A percentile compares a stretch with the other conserved stretches of the same genome.
phyloP scores from a whole-genome alignment of 2,888 invertebrate genomes.

The Drosophila nr. fundita region DNA sequence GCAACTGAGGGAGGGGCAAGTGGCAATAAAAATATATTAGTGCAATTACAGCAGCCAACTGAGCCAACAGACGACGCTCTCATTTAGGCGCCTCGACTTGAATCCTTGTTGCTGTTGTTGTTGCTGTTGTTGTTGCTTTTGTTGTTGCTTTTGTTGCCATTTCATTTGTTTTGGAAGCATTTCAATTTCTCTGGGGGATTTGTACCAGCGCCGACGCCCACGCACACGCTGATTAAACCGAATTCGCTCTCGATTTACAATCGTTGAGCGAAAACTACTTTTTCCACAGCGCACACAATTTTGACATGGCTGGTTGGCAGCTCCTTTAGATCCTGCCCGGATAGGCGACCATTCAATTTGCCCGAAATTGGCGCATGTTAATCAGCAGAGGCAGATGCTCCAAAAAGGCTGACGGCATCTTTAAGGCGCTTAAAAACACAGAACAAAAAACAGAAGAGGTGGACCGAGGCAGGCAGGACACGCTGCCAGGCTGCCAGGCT shows the following conservation, averaged over 20 bases:
- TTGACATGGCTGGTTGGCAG: slow-evolving; percentile 28
- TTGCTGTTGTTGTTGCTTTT: slow-evolving; percentile 19
- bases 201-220: slow-evolving; percentile 38
- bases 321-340: slow-evolving; percentile 29
- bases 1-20: slow-evolving; percentile 28
- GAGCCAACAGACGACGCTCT: slow-evolving; percentile 61
- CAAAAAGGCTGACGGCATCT: slow-evolving; percentile 34
- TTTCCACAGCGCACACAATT: slow-evolving; percentile 42
- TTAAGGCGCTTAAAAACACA: slow-evolving; percentile 49
- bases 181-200: slow-evolving; percentile 74
- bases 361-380: slow-evolving; percentile 77
- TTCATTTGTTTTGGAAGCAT: slow-evolving; percentile 78
- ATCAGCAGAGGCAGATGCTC: slow-evolving; percentile 58
- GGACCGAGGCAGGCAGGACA: not conserved
- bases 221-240: slow-evolving; percentile 68
- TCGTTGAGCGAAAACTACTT: slow-evolving; percentile 47
- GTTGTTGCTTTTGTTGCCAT: slow-evolving; percentile 24
- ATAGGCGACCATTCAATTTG: slow-evolving; percentile 75
- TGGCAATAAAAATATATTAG: slow-evolving; percentile 82
- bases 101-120: slow-evolving; percentile 18
- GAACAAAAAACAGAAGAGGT: slow-evolving; percentile 4
- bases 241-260: slow-evolving; percentile 63
- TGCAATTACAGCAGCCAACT: slow-evolving; percentile 81
- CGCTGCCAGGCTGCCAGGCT: not conserved
- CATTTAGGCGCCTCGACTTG: slow-evolving; percentile 60